Base-by-base conservation (phyloP, 92 coral and sea anemone species). In the Scolanthus callimorphus region DNA sequence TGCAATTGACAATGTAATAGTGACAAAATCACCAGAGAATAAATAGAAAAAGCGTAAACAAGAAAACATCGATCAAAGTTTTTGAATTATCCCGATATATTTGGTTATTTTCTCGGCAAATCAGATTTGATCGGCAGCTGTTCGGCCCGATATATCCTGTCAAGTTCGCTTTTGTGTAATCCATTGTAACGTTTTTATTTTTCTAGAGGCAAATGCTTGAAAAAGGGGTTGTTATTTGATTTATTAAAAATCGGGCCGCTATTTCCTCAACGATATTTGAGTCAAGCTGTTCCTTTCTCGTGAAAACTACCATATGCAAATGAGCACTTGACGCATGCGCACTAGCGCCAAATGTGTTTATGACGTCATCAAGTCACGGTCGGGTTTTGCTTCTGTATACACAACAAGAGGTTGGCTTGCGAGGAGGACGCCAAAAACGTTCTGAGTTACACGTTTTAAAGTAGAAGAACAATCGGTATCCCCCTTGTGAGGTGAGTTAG, bases 341-440 rank as follows among this genome's bases (percentile, higher is more conserved):
- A 46, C 4, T 46, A 19, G 52, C 11, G 12, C 11, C 17, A 46
- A 46, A 21, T 46, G 52, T 6, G 52, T 19, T 46, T 9, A 21
- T 46, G 52, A 46, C 52, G 52, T 46, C 52, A 46, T 9, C 23
- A 4, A 46, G 52, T 46, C 52, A 46, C 52, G 52, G 52, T 46
- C 52, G 52, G 52, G 52, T 46, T 46, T n/a, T 46, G 22, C 52
- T 46, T 46, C 52, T 46, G 52, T 46, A 46, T 46, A 46, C 52
- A 46, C 52, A 46, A 46, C 8, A 46, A 21, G 52, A 19, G 52
- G 4, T 21, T 21, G 52, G 17, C 19, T 46, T 46, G 52, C 23
- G 52, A 46, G 52, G 52, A 6, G 52, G 52, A 46, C 52, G 52
- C 9, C n/a, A 46, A 46, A 46, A 46, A 20, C 23, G 17, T 4